Conservation (phyloP, 1,140 invertebrate species). For the Matsumurasca onukii region DNA sequence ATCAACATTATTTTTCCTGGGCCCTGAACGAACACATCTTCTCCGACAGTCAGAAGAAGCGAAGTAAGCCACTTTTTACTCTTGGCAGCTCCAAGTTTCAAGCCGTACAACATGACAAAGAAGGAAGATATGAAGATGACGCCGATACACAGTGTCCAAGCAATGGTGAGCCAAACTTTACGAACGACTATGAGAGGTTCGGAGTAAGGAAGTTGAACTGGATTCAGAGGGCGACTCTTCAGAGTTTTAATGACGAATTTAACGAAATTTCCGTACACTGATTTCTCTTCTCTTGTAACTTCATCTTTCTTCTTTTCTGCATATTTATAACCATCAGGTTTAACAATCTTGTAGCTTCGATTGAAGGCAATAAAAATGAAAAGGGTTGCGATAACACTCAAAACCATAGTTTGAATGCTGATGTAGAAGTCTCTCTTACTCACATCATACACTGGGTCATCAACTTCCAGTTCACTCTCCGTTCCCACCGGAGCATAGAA, state of each 20-base stretch:
- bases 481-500: too few relatives aligned
- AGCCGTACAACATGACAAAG: conserved; percentile 3
- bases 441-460: not conserved
- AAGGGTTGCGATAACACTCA: too few relatives aligned
- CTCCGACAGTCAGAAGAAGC: not conserved
- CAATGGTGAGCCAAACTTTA: too few relatives aligned
- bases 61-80: not conserved
- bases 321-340: not conserved
- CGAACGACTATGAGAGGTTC: too few relatives aligned
- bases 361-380: not conserved
- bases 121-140: not conserved
- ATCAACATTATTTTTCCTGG: not conserved
- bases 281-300: not conserved
- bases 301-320: not conserved
- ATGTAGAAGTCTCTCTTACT: not conserved
- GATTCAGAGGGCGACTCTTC: too few relatives aligned
- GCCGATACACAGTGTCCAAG: too few relatives aligned
- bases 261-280: not conserved
- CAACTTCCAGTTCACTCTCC: not conserved
- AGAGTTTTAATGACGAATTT: too few relatives aligned
- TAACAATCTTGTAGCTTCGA: not conserved
- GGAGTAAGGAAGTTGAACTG: too few relatives aligned
- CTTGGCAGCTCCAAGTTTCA: not conserved
- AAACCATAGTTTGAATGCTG: not conserved
- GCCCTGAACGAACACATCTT: not conserved